Evolutionary conservation across 1,140 invertebrate genomes (phyloP), one percentile per base, ranked within the genome.

Genomic region (Eufriesea mexicana): DNA sequence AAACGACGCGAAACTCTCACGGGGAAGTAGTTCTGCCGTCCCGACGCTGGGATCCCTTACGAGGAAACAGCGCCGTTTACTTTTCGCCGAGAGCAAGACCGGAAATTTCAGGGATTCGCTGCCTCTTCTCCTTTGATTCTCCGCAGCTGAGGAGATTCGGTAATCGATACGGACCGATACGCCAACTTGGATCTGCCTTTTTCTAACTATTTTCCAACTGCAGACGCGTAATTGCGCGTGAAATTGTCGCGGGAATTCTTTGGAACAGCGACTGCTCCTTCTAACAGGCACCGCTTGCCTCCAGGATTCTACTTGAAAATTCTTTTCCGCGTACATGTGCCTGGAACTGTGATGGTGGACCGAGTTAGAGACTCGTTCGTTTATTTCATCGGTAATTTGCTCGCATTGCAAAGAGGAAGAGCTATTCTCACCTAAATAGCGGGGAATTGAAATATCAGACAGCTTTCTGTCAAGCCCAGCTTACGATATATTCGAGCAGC

Each of bases 1-100:
- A 76, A 82, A 82, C 79, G 72, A 82, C 42, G 59, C 47, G 59
- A 81, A 81, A 14, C 70, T 79, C 55, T 72, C 54, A 10, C 25
- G 9, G 47, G 25, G 55, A 72, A 75, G 80, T 59, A 68, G 64
- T 51, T 66, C n/a, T 14, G 35, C 28, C 61, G 35, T 35, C 35
- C 20, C 10, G 42, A 66, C 35, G 64, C 18, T 47, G 42, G 42
- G 14, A 16, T 5, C 12, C 42, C 5, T 23, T 42, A 7, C 20
- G 45, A 42, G 23, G 25, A 23, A 23, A 47, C 25, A 25, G 18
- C 28, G 57, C n/a, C 51, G 66, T 71, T 79, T 71, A 79, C 66
- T 35, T 71, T 68, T 49, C 51, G 42, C 10, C 2, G 25, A 23
- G 51, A 57, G 28, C 47, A 42, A 64, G 2, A 20, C 62, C n/a